A percentile compares a stretch with the other conserved stretches of the same genome.
These are phyloP conservation scores for Fragum whitleyi DNA, from an alignment of 2,888 invertebrate genomes.

Conservation along the genomic window DNA sequence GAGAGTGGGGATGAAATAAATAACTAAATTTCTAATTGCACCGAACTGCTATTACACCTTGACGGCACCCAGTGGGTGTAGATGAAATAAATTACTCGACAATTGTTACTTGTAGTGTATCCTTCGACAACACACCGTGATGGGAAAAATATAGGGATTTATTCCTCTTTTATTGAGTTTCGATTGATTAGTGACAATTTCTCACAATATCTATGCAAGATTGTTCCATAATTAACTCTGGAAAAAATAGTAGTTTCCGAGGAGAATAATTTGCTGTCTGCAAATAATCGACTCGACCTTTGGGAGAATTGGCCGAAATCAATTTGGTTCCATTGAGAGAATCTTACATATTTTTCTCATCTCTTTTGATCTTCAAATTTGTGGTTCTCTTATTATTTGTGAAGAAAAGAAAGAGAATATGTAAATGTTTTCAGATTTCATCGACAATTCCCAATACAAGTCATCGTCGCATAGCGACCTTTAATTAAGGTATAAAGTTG, in stretches of 20 bases:
- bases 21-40: no score
- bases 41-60: no score
- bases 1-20: no score
- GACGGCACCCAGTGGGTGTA: no score
- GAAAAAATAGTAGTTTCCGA: not conserved
- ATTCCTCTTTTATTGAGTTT: slow-evolving; percentile 1
- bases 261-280: not conserved
- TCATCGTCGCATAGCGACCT: no score
- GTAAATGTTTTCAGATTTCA: no score
- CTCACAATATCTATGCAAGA: slow-evolving; percentile 4
- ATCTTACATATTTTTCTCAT: no score
- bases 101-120: not conserved
- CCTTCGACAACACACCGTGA: not conserved
- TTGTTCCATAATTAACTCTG: slow-evolving; percentile 1
- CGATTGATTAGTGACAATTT: slow-evolving; percentile 1
- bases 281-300: slow-evolving; percentile 4
- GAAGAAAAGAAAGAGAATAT: no score
- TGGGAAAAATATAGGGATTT: not conserved
- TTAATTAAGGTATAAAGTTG: no score
- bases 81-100: not conserved
- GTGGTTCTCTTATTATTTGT: no score
- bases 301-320: not conserved
- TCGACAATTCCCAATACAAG: no score
- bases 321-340: not conserved
- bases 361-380: no score